Percentiles rank a stretch among this genome's conserved stretches.
These are phyloP conservation scores for Vanessa tameamea DNA, from an alignment of 1,140 invertebrate species.

Conservation along the genomic window DNA sequence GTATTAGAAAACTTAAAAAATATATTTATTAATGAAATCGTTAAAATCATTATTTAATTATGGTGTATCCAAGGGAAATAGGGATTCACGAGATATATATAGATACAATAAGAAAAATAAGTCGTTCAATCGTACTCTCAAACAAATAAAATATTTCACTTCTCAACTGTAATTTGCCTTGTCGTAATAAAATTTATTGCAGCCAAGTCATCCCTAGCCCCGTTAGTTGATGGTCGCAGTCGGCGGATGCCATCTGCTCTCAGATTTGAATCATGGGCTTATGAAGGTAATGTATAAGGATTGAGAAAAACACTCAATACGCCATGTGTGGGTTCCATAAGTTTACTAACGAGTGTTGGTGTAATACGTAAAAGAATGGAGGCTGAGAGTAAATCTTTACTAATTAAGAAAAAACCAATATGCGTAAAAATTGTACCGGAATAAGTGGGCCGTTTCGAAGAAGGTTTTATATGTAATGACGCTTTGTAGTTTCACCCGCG, in stretches of 20 bases:
- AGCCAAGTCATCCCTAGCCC: neutral
- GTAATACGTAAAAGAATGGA: neutral
- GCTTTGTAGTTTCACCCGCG: too few species aligned
- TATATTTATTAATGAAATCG: too few species aligned
- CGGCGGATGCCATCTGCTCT: slow-evolving; percentile 1
- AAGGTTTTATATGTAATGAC: too few species aligned
- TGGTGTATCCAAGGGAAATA: too few species aligned
- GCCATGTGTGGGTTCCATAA: slow-evolving; percentile 29
- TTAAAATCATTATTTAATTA: too few species aligned
- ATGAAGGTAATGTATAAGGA: slow-evolving; percentile 20
- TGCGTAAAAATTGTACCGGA: too few species aligned
- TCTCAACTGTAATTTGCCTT: neutral
- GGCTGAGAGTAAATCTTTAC: neutral
- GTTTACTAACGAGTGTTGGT: neutral
- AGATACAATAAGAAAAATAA: too few species aligned
- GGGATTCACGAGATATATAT: too few species aligned
- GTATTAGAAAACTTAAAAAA: too few species aligned
- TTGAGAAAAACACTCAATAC: slow-evolving; percentile 30
- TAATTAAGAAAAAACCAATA: neutral
- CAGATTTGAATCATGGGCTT: slow-evolving; percentile 19
- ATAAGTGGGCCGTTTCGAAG: too few species aligned
- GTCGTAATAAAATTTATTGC: slow-evolving; percentile 1
- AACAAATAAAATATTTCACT: neutral
- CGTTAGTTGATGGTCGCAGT: neutral
- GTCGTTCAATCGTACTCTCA: neutral